Evolutionary conservation across 2,113 vertebrate species (phyloP).

Genomic region (Bucco capensis): DNA sequence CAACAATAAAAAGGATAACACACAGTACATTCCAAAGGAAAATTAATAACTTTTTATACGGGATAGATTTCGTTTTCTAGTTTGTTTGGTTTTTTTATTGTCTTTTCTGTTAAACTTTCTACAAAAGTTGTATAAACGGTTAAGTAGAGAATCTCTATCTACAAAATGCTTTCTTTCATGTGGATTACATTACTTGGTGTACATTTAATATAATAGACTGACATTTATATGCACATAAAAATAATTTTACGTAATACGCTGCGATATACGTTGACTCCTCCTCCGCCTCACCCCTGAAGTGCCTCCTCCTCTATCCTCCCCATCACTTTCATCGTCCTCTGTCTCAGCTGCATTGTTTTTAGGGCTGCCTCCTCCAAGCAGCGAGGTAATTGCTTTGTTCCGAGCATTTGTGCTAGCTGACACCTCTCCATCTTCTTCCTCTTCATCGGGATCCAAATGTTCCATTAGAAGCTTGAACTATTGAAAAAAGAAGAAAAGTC

Average conservation of each 20-base stretch:
- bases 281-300: conserved; percentile 93
- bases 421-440: conserved; percentile 95
- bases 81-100: conserved; percentile 33
- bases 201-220: conserved; percentile 80
- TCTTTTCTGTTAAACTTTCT: conserved; percentile 83
- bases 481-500: background rate
- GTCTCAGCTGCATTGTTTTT: conserved; percentile 94
- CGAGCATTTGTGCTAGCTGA: conserved; percentile 93
- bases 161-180: conserved; percentile 77
- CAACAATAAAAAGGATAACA: conserved; percentile 84
- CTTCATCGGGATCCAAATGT: conserved; percentile 47
- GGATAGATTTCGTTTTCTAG: conserved; percentile 81
- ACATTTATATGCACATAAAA: conserved; percentile 84
- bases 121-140: conserved; percentile 83
- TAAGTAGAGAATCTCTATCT: conserved; percentile 85
- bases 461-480: conserved; percentile 45
- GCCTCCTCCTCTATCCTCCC: conserved; percentile 88
- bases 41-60: conserved; percentile 80
- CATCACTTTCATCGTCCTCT: conserved; percentile 95
- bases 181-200: conserved; percentile 81
- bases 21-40: conserved; percentile 83
- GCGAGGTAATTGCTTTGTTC: conserved; percentile 98
- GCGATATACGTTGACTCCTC: conserved; percentile 81
- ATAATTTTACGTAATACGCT: conserved; percentile 85
- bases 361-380: conserved; percentile 92